Conservation (phyloP, 2,113 vertebrate genomes). For the Vombatus ursinus region DNA sequence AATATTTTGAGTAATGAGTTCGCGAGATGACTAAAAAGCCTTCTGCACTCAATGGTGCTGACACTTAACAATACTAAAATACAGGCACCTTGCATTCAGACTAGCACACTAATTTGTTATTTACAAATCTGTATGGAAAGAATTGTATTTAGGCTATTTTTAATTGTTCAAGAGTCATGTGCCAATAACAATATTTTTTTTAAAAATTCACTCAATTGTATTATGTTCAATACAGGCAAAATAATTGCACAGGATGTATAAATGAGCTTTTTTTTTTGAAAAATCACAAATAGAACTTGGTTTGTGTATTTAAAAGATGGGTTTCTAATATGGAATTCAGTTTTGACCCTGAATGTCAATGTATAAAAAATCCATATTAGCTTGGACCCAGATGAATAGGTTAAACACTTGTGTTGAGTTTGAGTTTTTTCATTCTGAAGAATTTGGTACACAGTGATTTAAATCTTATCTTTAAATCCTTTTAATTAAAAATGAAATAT, state of each 20-base stretch:
- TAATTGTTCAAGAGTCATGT: neutral
- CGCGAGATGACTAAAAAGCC: neutral
- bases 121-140: neutral
- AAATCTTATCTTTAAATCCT: slow-evolving; percentile 66
- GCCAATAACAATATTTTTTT: neutral
- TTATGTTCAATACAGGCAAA: slow-evolving; percentile 33
- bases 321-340: slow-evolving; percentile 15
- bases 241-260: slow-evolving; percentile 54
- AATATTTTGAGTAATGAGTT: neutral
- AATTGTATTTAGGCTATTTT: neutral
- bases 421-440: slow-evolving; percentile 24
- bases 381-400: slow-evolving; percentile 49
- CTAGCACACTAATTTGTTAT: neutral
- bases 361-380: neutral
- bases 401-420: slow-evolving; percentile 46
- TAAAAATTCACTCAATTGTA: neutral
- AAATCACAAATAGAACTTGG: slow-evolving; percentile 36
- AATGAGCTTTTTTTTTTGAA: slow-evolving; percentile 59
- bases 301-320: slow-evolving; percentile 57
- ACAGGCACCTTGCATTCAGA: neutral
- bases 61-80: neutral
- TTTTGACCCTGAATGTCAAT: slow-evolving; percentile 35
- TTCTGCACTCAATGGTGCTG: neutral
- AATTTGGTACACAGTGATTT: slow-evolving; percentile 48
- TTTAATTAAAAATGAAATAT: slow-evolving; percentile 53